These are phyloP conservation scores for Chionoecetes opilio DNA, from an alignment of 1,140 invertebrate species.

Conservation along the genomic window DNA sequence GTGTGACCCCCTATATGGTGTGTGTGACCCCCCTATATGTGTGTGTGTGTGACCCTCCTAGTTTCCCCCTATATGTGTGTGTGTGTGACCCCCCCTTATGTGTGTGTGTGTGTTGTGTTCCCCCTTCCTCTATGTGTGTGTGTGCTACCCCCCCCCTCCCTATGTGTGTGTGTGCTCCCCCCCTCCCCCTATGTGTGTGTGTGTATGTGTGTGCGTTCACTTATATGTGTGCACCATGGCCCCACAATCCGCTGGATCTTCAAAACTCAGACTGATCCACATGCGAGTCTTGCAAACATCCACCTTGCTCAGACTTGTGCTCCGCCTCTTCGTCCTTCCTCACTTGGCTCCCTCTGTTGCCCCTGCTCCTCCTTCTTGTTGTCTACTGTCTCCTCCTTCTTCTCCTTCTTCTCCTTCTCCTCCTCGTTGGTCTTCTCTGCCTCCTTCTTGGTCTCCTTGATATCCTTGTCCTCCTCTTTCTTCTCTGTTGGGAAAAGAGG, in stretches of 20 bases:
- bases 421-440: conserved; percentile 31
- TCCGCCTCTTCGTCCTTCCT: conserved; percentile 73
- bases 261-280: conserved; percentile 75
- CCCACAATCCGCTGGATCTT: conserved; percentile 62
- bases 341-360: conserved; percentile 70
- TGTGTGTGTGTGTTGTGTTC: background rate
- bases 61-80: too few species aligned
- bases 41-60: too few species aligned
- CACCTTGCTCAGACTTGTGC: conserved; percentile 63
- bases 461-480: conserved; percentile 64
- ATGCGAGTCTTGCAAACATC: conserved; percentile 66
- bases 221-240: conserved; percentile 70
- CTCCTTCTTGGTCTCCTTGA: background rate
- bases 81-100: background rate
- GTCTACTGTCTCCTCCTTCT: conserved; percentile 42
- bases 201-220: background rate
- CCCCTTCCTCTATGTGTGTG: background rate
- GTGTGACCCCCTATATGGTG: background rate
- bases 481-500: conserved; percentile 33
- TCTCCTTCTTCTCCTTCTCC: conserved; percentile 19
- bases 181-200: background rate
- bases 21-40: background rate
- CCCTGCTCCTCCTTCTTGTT: conserved; percentile 44
- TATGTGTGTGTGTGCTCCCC: background rate
- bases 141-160: background rate